These are phyloP conservation scores for Drosophila yakuba DNA, from an alignment of 1,140 invertebrate species.

Conservation along the genomic window DNA sequence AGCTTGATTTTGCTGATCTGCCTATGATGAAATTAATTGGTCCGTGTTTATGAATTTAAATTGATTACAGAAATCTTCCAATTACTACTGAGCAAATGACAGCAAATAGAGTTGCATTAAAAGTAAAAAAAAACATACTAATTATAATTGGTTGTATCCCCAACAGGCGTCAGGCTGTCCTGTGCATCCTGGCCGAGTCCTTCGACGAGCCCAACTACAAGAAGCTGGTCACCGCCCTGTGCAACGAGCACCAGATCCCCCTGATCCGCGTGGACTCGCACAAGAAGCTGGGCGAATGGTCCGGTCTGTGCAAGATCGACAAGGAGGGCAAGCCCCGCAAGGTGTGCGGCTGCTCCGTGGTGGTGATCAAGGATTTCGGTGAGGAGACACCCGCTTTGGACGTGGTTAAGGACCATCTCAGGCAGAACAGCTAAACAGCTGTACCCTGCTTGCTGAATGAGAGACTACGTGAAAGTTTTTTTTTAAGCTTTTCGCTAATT, in stretches of 20 bases:
- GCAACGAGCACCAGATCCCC: constrained; percentile 99
- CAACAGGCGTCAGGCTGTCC: constrained; percentile 94
- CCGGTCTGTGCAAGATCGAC: constrained; percentile 99
- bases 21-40: constrained; percentile 77
- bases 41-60: constrained; percentile 83
- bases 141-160: not conserved
- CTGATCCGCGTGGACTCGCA: constrained; percentile 98
- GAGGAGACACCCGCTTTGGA: constrained; percentile 97
- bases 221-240: constrained; percentile 98
- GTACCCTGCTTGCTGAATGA: constrained; percentile 68
- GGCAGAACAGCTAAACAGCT: constrained; percentile 85
- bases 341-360: constrained; percentile 99
- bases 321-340: constrained; percentile 99
- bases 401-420: constrained; percentile 96
- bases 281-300: constrained; percentile 99
- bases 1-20: not conserved
- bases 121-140: not conserved
- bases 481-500: constrained; percentile 51
- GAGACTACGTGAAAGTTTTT: constrained; percentile 75
- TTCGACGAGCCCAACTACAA: constrained; percentile 99
- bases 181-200: constrained; percentile 98
- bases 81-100: constrained; percentile 66
- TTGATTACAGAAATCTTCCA: constrained; percentile 71
- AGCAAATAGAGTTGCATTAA: not conserved
- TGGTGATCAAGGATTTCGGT: constrained; percentile 98